Percentiles rank a stretch among this genome's conserved stretches.
These are phyloP conservation scores for Rotaria sp. DNA, from an alignment of 2,888 invertebrate genomes.

Conservation along the genomic window DNA sequence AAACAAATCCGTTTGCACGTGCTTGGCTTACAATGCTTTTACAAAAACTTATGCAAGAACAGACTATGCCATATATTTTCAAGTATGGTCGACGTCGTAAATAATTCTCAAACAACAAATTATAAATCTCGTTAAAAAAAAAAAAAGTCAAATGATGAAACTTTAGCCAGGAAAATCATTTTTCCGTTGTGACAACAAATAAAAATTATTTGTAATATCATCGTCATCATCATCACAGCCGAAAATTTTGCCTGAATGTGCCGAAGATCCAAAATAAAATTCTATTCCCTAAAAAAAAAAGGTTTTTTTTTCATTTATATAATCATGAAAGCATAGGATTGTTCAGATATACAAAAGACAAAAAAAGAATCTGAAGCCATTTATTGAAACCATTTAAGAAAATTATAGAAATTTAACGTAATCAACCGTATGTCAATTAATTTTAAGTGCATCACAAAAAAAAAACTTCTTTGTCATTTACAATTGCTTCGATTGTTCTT, in stretches of 20 bases:
- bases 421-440: no score
- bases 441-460: no score
- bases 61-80: neutral
- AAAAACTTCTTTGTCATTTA: neutral
- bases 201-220: neutral
- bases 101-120: neutral
- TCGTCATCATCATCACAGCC: neutral
- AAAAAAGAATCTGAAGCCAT: no score
- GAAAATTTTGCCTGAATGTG: neutral
- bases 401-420: no score
- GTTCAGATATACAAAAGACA: no score
- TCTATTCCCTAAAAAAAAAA: neutral
- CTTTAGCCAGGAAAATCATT: neutral
- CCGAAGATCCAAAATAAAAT: neutral
- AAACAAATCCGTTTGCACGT: constrained; percentile 22
- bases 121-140: neutral
- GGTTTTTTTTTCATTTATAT: neutral
- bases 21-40: constrained; percentile 4
- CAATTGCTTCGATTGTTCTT: no score
- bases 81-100: constrained; percentile 16
- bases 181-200: neutral
- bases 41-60: constrained; percentile 10
- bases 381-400: no score
- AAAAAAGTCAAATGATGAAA: neutral
- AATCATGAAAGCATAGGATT: no score